Evolutionary conservation across 2,797 vertebrate species (phyloP), one percentile per base, ranked within the genome.

Genomic region (Helicolenus hilgendorfi): DNA sequence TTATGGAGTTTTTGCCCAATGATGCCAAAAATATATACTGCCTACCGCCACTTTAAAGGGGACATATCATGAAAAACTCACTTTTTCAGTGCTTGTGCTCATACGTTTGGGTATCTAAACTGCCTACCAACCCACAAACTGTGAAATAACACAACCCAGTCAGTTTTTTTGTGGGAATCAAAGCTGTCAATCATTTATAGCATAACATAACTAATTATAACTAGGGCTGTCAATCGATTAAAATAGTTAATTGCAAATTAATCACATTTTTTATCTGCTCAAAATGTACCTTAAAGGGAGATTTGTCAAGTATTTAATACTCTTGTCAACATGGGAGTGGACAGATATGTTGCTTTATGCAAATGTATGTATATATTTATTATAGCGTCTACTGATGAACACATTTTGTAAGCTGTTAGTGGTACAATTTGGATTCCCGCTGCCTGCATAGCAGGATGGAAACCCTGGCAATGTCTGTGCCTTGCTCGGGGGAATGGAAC

Each of bases 381-480:
- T 18, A 18, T 41, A 41, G 14, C 5, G 27, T 33, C 31, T 78
- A 75, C 75, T 81, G 89, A 86, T 36, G 76, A 76, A 63, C 26
- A 7, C 45, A 63, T 38, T 49, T 27, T 24, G 11, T 2, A 9
- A 20, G 29, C 53, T 69, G 18, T 59, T 73, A 26, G 45, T 3
- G 14, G 58, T 7, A 24, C 20, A 8, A 5, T 41, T 49, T 79
- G 38, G 76, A 77, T 6, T 73, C 29, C 11, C 1, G 0, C 65
- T 64, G 31, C 49, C 10, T 27, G 53, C 58, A 65, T 60, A 75
- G 60, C 33, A 31, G 15, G 20, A 26, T 5, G 8, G 27, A 58
- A 49, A 69, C 41, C 22, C 14, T 49, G 74, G 14, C 13, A 0
- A 29, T 31, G 59, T 72, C 29, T 14, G 67, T 56, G 80, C 76